phyloP scores from a whole-genome alignment of 2,797 vertebrate genomes.

The Kryptolebias ocellatus region DNA sequence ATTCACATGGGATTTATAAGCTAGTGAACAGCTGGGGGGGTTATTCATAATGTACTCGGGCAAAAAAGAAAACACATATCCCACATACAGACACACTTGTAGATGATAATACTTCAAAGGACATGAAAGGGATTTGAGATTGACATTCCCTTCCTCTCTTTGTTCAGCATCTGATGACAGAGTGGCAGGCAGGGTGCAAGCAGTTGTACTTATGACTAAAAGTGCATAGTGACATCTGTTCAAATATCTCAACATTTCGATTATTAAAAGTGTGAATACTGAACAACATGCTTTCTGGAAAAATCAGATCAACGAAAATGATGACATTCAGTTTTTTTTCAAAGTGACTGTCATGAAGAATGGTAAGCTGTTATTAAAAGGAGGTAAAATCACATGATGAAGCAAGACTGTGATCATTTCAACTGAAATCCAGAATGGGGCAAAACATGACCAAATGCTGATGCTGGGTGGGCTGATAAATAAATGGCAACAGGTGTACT shows the following conservation, averaged over 20 bases:
- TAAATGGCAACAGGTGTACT: too few relatives aligned
- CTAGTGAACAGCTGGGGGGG: slow-evolving; percentile 66
- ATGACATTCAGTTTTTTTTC: slow-evolving; percentile 32
- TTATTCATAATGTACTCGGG: slow-evolving; percentile 40
- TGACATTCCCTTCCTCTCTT: slow-evolving; percentile 61
- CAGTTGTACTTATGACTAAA: slow-evolving; percentile 60
- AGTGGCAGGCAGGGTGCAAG: slow-evolving; percentile 26
- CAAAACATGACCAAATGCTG: too few relatives aligned
- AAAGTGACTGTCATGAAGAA: not conserved
- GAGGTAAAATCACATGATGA: too few relatives aligned
- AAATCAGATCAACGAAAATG: slow-evolving; percentile 51
- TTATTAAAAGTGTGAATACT: slow-evolving; percentile 51
- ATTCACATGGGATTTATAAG: slow-evolving; percentile 58
- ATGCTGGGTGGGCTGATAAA: too few relatives aligned
- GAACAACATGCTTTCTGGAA: slow-evolving; percentile 48
- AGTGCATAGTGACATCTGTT: slow-evolving; percentile 57
- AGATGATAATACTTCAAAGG: slow-evolving; percentile 67
- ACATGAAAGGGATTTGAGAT: slow-evolving; percentile 61
- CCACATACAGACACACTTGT: slow-evolving; percentile 28
- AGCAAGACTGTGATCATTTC: too few relatives aligned
- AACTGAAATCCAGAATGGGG: too few relatives aligned
- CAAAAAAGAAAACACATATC: slow-evolving; percentile 36
- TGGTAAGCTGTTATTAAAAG: too few relatives aligned
- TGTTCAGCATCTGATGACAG: slow-evolving; percentile 67
- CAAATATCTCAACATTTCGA: slow-evolving; percentile 58